Evolutionary conservation across 92 coral and sea anemone genomes (phyloP).

Genomic region (Siderastrea siderea): DNA sequence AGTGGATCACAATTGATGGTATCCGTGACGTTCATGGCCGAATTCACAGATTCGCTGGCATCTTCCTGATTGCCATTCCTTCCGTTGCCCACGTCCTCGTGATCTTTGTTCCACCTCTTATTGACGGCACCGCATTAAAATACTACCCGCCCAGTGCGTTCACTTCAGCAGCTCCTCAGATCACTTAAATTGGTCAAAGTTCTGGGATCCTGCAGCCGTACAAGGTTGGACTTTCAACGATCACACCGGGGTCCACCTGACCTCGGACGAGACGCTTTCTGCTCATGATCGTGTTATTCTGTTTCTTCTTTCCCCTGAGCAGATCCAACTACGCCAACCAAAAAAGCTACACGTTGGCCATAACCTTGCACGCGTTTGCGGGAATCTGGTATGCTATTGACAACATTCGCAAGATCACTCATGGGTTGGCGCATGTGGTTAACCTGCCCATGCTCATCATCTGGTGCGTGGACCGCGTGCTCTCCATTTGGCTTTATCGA

Average conservation of each 20-base stretch:
- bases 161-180: slow-evolving; percentile 55
- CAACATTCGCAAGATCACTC: slow-evolving; percentile 71
- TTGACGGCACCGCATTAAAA: slow-evolving; percentile 64
- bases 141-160: slow-evolving; percentile 68
- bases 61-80: slow-evolving; percentile 73
- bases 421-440: slow-evolving; percentile 59
- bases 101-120: slow-evolving; percentile 68
- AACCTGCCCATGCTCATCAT: slow-evolving; percentile 47
- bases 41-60: slow-evolving; percentile 62
- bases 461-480: too few species aligned
- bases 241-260: slow-evolving; percentile 65
- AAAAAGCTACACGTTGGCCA: slow-evolving; percentile 68
- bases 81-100: slow-evolving; percentile 72
- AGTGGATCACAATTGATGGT: slow-evolving; percentile 56
- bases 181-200: slow-evolving; percentile 68
- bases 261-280: slow-evolving; percentile 64
- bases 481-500: too few species aligned
- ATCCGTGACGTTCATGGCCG: slow-evolving; percentile 63
- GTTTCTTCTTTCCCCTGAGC: slow-evolving; percentile 62
- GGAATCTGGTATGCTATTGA: slow-evolving; percentile 70
- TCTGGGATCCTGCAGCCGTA: slow-evolving; percentile 78
- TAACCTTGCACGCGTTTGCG: slow-evolving; percentile 53
- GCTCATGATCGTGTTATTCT: slow-evolving; percentile 59
- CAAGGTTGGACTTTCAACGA: slow-evolving; percentile 70
- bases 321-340: slow-evolving; percentile 63